Evolutionary conservation across 2,888 invertebrate genomes (phyloP), one percentile per base, ranked within the genome.

Genomic region (Galeruca laticollis): DNA sequence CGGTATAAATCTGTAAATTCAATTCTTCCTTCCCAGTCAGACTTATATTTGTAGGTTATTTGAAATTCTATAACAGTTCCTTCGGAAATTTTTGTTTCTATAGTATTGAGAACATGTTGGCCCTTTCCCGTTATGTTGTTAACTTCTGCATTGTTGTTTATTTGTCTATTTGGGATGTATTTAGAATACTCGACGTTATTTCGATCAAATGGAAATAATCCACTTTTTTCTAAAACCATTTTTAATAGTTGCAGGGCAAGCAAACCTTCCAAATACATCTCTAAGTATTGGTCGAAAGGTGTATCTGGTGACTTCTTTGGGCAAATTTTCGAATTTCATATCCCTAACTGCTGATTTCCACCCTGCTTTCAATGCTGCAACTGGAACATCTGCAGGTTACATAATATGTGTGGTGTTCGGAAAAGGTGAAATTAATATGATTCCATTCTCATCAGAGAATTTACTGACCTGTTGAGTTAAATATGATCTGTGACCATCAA

Each of bases 401-500:
- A 68, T 52, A 6, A 73, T 56, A 47, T 73, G 73, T 11, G 70
- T 70, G 10, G 62, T 64, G 35, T 70, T 73, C 21, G 70, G 68
- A 9, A 70, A 66, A 4, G 67, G 43, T 13, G 73, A 70, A 57
- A 75, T 76, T 8, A 81, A 57, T 64, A 80, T 76, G 43, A 80
- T 79, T 21, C 67, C 60, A 49, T 78, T 74, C 8, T 75, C 73
- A 21, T 71, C 62, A 68, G 78, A 81, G 35, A 76, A 78, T 40
- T 79, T 60, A 68, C 75, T 75, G 1, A 71, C 43, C n/a, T 66
- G 37, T 54, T 56, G 18, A 9, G 73, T 75, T 20, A 77, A 37
- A 61, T 80, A 81, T 2, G 78, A 79, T 61, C 74, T 75, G 60
- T 80, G 80, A 6, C 79, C 79, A 74, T 81, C 79, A 20, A 80